These are phyloP conservation scores for Saturnia japonica DNA, from an alignment of 2,888 invertebrate species.

Conservation along the genomic window DNA sequence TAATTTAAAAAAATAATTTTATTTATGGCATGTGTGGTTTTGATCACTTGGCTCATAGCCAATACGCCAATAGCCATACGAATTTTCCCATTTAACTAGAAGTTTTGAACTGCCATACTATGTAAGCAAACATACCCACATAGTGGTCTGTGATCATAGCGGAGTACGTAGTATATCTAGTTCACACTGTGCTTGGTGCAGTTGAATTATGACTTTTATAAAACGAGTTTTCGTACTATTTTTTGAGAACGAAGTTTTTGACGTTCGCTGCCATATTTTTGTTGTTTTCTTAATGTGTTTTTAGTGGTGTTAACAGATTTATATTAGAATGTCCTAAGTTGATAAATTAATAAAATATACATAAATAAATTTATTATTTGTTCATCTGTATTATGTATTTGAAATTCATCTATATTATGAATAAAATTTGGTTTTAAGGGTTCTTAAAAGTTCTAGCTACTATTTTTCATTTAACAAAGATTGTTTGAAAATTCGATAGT, in stretches of 20 bases:
- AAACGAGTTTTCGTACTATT: slow-evolving; percentile 37
- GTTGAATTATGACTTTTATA: slow-evolving; percentile 44
- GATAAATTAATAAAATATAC: too few relatives aligned
- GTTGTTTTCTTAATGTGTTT: slow-evolving; percentile 20
- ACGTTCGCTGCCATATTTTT: slow-evolving; percentile 34
- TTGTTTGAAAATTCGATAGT: too few relatives aligned
- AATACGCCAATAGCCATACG: too few relatives aligned
- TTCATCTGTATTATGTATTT: too few relatives aligned
- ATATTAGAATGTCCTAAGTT: too few relatives aligned
- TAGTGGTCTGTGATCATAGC: slow-evolving; percentile 18
- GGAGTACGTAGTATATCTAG: slow-evolving; percentile 24
- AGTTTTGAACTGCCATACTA: slow-evolving; percentile 44
- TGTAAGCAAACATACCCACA: slow-evolving; percentile 32
- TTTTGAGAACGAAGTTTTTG: slow-evolving; percentile 37
- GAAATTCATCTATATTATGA: too few relatives aligned
- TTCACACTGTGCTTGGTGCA: slow-evolving; percentile 34
- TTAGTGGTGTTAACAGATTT: too few relatives aligned
- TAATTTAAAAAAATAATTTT: slow-evolving; percentile 34
- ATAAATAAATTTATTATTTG: too few relatives aligned
- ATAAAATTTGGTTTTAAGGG: too few relatives aligned
- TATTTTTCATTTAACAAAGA: too few relatives aligned
- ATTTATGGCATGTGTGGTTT: slow-evolving; percentile 38
- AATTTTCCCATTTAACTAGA: slow-evolving; percentile 46
- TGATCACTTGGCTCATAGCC: slow-evolving; percentile 52
- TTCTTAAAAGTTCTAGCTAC: too few relatives aligned